These are phyloP conservation scores for Ptychochromis oligacanthus DNA, from an alignment of 2,113 vertebrate genomes.

Conservation along the genomic window DNA sequence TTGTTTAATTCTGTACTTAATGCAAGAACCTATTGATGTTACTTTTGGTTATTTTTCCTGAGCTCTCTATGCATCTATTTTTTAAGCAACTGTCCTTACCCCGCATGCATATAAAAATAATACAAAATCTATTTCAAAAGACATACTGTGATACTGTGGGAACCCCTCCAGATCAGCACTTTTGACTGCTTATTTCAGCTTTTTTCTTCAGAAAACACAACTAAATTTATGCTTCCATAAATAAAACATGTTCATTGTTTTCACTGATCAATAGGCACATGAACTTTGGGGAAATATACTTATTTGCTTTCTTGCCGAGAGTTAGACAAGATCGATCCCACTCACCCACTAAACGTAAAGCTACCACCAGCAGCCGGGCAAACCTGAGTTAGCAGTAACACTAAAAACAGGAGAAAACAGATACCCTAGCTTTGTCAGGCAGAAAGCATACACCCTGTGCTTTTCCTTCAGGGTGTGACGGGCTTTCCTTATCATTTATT, in stretches of 20 bases:
- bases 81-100: neutral
- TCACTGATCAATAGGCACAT: neutral
- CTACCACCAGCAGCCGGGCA: neutral
- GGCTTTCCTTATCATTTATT: neutral
- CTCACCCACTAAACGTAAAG: neutral
- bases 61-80: neutral
- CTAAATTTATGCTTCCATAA: neutral
- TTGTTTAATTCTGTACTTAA: neutral
- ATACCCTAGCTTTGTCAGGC: neutral
- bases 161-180: neutral
- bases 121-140: neutral
- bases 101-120: neutral
- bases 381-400: neutral
- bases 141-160: neutral
- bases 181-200: neutral
- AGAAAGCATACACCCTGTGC: neutral
- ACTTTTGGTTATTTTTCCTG: neutral
- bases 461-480: neutral
- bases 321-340: slow-evolving; percentile 2
- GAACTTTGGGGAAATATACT: neutral
- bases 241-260: neutral
- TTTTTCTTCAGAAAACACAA: neutral
- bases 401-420: neutral
- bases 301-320: neutral
- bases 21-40: neutral